A percentile compares a stretch with the other conserved stretches of the same genome.
Evolutionary conservation across 2,888 invertebrate genomes (phyloP).

Genomic region (Orgyia antiqua): DNA sequence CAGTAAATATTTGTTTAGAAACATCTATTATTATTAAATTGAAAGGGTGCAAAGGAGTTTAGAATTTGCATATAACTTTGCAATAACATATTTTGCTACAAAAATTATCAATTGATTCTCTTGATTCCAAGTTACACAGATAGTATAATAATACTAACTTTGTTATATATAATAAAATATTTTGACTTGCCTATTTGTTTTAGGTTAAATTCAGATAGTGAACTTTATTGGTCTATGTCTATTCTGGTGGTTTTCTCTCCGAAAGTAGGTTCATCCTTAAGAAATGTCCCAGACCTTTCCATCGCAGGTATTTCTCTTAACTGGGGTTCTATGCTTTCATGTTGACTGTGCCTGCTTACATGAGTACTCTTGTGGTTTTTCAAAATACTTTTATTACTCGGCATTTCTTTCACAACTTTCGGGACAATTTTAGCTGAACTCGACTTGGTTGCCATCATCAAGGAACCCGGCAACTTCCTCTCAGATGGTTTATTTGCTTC

Average conservation of each 20-base stretch:
- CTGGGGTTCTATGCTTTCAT: slow-evolving; percentile 15
- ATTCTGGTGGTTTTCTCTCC: slow-evolving; percentile 46
- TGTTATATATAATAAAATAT: too few species aligned
- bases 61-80: too few species aligned
- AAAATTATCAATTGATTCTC: too few species aligned
- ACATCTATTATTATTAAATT: too few species aligned
- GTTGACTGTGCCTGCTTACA: slow-evolving; percentile 13
- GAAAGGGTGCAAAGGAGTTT: too few species aligned
- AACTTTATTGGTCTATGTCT: slow-evolving; percentile 38
- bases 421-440: slow-evolving; percentile 77
- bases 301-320: slow-evolving; percentile 44
- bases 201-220: too few species aligned
- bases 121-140: too few species aligned
- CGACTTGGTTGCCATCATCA: slow-evolving; percentile 78
- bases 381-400: slow-evolving; percentile 9
- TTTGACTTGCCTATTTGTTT: too few species aligned
- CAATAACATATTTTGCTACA: too few species aligned
- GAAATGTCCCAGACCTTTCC: slow-evolving; percentile 84
- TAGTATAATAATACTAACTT: too few species aligned
- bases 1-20: too few species aligned
- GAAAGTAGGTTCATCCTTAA: slow-evolving; percentile 85
- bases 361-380: slow-evolving; percentile 10
- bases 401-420: slow-evolving; percentile 41
- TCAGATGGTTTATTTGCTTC: slow-evolving; percentile 22
- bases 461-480: slow-evolving; percentile 42